Percentiles rank a stretch among this genome's conserved stretches.
phyloP scores from a whole-genome alignment of 1,140 invertebrate genomes.

The Nasonia longicornis region DNA sequence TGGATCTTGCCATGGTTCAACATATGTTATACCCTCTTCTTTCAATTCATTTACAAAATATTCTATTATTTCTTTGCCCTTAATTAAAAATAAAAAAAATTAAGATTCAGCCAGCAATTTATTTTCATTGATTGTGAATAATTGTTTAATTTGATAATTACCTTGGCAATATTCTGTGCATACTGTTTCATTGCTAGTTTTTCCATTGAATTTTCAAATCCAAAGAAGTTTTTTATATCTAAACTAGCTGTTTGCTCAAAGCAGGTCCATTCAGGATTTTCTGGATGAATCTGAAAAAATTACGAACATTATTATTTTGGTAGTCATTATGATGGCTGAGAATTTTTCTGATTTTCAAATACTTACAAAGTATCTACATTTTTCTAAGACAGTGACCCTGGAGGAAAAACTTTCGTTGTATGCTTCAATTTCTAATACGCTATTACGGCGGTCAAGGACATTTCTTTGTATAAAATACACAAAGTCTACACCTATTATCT shows the following conservation, averaged over 20 bases:
- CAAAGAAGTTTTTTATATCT: constrained; percentile 97
- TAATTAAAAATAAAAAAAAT: constrained; percentile 47
- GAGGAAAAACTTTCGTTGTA: constrained; percentile 93
- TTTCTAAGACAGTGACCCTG: constrained; percentile 89
- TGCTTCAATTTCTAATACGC: constrained; percentile 91
- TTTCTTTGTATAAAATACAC: constrained; percentile 96
- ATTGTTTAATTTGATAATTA: constrained; percentile 58
- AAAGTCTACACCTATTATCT: constrained; percentile 95
- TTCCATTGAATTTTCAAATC: constrained; percentile 95
- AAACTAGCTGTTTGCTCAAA: constrained; percentile 95
- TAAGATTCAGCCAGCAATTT: neutral
- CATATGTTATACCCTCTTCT: constrained; percentile 83
- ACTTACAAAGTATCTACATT: constrained; percentile 93
- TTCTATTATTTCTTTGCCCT: constrained; percentile 97
- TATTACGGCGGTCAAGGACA: constrained; percentile 81
- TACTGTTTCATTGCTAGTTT: constrained; percentile 98
- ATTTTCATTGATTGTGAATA: constrained; percentile 1
- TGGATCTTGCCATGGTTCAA: constrained; percentile 71
- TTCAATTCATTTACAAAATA: constrained; percentile 87
- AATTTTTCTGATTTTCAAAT: neutral
- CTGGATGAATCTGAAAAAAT: constrained; percentile 85
- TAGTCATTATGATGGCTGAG: neutral
- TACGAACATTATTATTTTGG: constrained; percentile 31
- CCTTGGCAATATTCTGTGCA: constrained; percentile 90
- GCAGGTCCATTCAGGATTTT: constrained; percentile 96